These are phyloP conservation scores for Eulemur coronatus DNA, from an alignment of 2,797 vertebrate species.

Conservation along the genomic window DNA sequence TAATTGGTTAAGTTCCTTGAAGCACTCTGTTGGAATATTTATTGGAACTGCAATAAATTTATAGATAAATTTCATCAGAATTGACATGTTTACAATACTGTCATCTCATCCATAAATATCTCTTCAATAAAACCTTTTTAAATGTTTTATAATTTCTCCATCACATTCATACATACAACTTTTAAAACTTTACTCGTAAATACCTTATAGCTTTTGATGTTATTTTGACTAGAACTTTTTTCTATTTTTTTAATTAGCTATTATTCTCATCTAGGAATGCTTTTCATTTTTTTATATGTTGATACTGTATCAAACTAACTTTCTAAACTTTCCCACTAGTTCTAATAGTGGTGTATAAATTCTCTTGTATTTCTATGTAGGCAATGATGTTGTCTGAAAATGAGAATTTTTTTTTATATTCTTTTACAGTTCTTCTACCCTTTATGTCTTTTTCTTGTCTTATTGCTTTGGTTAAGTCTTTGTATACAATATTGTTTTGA, in stretches of 20 bases:
- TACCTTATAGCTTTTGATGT: background rate
- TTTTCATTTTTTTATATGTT: constrained; percentile 1
- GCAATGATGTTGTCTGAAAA: background rate
- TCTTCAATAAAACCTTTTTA: constrained; percentile 16
- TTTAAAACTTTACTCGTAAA: background rate
- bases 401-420: background rate
- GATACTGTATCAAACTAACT: background rate
- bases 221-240: background rate
- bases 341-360: background rate
- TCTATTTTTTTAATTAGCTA: background rate
- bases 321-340: background rate
- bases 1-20: background rate
- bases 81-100: background rate
- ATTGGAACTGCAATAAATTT: background rate
- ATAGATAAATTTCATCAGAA: background rate
- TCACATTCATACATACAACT: background rate
- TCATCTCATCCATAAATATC: background rate
- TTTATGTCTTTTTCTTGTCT: background rate
- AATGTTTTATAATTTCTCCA: constrained; percentile 4
- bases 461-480: background rate
- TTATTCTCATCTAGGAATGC: background rate
- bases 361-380: background rate
- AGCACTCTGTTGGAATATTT: background rate
- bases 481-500: background rate
- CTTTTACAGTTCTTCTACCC: background rate